Evolutionary conservation across 2,888 invertebrate species (phyloP).

Genomic region (Drosophila neutralis): DNA sequence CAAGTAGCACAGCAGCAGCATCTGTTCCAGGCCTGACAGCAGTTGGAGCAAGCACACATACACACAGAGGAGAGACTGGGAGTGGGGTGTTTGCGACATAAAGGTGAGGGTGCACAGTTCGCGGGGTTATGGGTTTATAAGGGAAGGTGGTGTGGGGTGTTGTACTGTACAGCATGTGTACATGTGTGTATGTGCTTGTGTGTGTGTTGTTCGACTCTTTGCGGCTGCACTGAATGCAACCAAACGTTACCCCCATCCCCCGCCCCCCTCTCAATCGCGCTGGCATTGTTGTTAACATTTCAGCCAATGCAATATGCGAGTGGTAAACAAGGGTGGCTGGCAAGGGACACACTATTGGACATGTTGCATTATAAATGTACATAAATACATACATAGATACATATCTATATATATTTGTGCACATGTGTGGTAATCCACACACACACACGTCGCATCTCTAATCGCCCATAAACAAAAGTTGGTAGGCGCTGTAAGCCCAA

Average conservation of each 20-base stretch:
- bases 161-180: background rate
- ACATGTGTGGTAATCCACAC: slow-evolving; percentile 5
- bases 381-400: background rate
- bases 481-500: slow-evolving; percentile 1
- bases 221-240: slow-evolving; percentile 53
- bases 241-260: slow-evolving; percentile 33
- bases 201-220: slow-evolving; percentile 34
- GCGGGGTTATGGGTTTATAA: slow-evolving; percentile 1
- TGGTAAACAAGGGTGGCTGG: slow-evolving; percentile 2
- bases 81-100: slow-evolving; percentile 4
- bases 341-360: slow-evolving; percentile 9
- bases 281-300: slow-evolving; percentile 38
- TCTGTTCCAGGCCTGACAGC: slow-evolving; percentile 48
- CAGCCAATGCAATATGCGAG: slow-evolving; percentile 21
- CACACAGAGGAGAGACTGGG: background rate
- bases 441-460: background rate
- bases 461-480: slow-evolving; percentile 15
- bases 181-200: background rate
- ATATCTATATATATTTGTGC: background rate
- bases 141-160: background rate
- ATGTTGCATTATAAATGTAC: slow-evolving; percentile 21
- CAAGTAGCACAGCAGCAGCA: slow-evolving; percentile 51
- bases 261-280: background rate
- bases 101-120: slow-evolving; percentile 8
- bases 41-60: slow-evolving; percentile 50